Evolutionary conservation across 2,113 vertebrate genomes (phyloP), one percentile per base, ranked within the genome.

Genomic region (Bubo bubo): DNA sequence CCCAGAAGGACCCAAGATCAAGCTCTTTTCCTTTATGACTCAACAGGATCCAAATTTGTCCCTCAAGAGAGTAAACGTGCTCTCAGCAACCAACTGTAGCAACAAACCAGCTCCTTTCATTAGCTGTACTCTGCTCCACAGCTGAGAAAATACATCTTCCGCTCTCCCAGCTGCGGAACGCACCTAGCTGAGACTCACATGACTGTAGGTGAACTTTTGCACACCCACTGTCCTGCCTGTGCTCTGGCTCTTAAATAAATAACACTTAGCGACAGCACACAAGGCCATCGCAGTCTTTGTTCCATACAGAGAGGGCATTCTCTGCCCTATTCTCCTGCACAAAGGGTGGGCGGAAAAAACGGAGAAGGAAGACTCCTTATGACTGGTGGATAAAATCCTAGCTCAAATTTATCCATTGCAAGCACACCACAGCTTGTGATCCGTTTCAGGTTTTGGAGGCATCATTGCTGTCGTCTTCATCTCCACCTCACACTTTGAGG

Each of bases 71-170:
- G 32, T 43, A 75, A 94, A 76, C 1, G 6, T 62, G 59, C 56
- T 85, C 50, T 75, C 70, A 66, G 45, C 50, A 92, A 83, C 82
- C 89, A 90, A 86, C 18, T 71, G 56, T 22, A 83, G 72, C 86
- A 94, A 88, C 80, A 97, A 95, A 93, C 45, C 58, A 76, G 4
- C 59, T 81, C 72, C 71, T 95, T 88, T 84, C 91, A 66, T 84
- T 24, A 74, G 55, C 41, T 27, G 12, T 7, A 9, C 34, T 43
- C 75, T 62, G 41, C 56, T 80, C 34, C 11, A 5, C 80, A 76
- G 50, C 84, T 90, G 86, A 95, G 84, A 74, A 94, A 93, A 95
- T 30, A 68, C 35, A 37, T 32, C 43, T 45, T 17, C 50, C 3
- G 3, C 71, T 73, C 70, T 56, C 59, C 84, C 90, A 77, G 84